These are phyloP conservation scores for Hirudinaria manillensis DNA, from an alignment of 2,888 invertebrate species.

Conservation along the genomic window DNA sequence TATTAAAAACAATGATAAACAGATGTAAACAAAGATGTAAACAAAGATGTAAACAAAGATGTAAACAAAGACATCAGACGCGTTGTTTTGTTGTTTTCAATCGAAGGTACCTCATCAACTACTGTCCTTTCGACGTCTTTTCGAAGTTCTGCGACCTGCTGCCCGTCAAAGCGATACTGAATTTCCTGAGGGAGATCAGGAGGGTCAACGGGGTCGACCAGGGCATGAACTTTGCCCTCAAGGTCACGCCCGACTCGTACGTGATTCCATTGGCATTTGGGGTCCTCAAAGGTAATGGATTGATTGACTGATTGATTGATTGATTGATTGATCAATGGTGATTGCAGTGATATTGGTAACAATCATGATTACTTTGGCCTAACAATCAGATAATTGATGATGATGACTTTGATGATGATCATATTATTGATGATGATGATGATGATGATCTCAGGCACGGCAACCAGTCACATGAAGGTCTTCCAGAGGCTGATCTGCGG, in stretches of 20 bases:
- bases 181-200: constrained; percentile 77
- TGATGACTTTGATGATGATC: not conserved
- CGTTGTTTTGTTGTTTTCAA: too few relatives aligned
- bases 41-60: too few relatives aligned
- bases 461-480: constrained; percentile 27
- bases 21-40: too few relatives aligned
- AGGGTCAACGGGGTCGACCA: constrained; percentile 77
- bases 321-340: too few relatives aligned
- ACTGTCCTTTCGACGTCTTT: constrained; percentile 93
- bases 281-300: constrained; percentile 63
- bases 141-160: constrained; percentile 91
- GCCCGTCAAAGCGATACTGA: constrained; percentile 81
- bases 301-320: not conserved
- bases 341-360: not conserved
- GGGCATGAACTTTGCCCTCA: constrained; percentile 90
- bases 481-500: constrained; percentile 36
- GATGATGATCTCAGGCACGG: constrained; percentile 17
- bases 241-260: constrained; percentile 91
- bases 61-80: too few relatives aligned
- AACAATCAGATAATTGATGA: not conserved
- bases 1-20: too few relatives aligned
- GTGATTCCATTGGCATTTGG: constrained; percentile 92
- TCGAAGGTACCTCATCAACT: constrained; percentile 89
- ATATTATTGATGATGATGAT: not conserved
- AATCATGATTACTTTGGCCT: not conserved